Percentiles rank a stretch among this genome's conserved stretches.
These are phyloP conservation scores for Microctenopoma steveboyesi DNA, from an alignment of 2,797 vertebrate species.

Conservation along the genomic window DNA sequence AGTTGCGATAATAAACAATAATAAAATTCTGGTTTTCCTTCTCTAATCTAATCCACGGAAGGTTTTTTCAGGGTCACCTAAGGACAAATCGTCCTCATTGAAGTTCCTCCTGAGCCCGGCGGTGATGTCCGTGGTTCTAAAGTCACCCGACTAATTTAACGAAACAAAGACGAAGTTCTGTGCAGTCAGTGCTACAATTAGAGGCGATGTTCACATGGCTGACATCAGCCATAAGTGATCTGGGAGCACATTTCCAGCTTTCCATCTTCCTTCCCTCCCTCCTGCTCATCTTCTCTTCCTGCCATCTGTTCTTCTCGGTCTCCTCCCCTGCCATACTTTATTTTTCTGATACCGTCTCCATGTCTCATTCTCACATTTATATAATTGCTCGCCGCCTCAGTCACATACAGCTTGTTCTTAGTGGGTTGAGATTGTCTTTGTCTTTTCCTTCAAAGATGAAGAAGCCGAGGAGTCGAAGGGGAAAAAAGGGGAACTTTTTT, in stretches of 20 bases:
- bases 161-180: not conserved
- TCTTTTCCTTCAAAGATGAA: not conserved
- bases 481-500: too few relatives aligned
- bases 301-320: constrained; percentile 65
- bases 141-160: constrained; percentile 13
- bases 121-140: constrained; percentile 53
- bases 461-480: not conserved
- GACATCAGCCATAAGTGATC: constrained; percentile 45
- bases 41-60: not conserved
- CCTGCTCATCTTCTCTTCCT: constrained; percentile 18
- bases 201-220: constrained; percentile 12
- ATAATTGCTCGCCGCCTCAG: constrained; percentile 32
- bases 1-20: too few relatives aligned
- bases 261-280: constrained; percentile 34
- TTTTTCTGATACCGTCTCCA: constrained; percentile 29
- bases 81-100: not conserved
- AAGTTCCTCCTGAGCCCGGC: not conserved
- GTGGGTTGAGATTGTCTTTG: not conserved
- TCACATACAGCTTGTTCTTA: constrained; percentile 3
- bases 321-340: constrained; percentile 33
- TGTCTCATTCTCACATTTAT: constrained; percentile 15
- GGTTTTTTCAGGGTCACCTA: not conserved
- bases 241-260: constrained; percentile 36
- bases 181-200: constrained; percentile 25
- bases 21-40: not conserved